Evolutionary conservation across 2,113 vertebrate genomes (phyloP), one percentile per base, ranked within the genome.

Genomic region (Origma solitaria): DNA sequence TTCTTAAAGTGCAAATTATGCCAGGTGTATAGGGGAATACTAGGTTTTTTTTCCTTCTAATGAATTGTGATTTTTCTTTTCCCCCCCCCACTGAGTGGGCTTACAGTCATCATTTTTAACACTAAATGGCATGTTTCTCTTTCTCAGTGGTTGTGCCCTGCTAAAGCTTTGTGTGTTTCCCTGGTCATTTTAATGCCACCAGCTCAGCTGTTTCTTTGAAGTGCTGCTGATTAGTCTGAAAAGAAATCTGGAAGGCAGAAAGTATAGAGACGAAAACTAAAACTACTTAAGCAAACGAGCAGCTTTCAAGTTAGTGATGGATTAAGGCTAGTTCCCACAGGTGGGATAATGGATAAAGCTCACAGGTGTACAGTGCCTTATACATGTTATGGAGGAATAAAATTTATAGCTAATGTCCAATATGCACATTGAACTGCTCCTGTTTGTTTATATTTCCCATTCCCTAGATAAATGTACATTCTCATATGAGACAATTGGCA

Each of bases 181-280:
- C 27, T 92, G 93, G 88, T 95, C 66, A 80, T 88, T 97, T 92
- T 89, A 96, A 87, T 95, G 78, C 90, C 70, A 96, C 70, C 91
- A 75, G 49, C 60, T 92, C 88, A 84, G 69, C 86, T 91, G 64
- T 90, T 94, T 84, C 94, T 96, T 97, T 95, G 71, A 92, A 94
- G 69, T 69, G 44, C 71, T 92, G 17, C 80, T 79, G 80, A 62
- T 95, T 92, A 92, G 49, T 84, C 28, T 96, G 87, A 86, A 96
- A 94, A 83, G 73, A 96, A 94, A 78, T 88, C 82, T 90, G 73
- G 91, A 77, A 93, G 61, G 76, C 65, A 75, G 65, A 69, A 69
- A 83, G 31, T 8, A 4, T 75, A 57, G 50, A 54, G 51, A 90
- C 76, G 77, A 91, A 64, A 80, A 85, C 72, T 69, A 72, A 70